These are phyloP conservation scores for Xenopus petersii DNA, from an alignment of 2,797 vertebrate species.

Conservation along the genomic window DNA sequence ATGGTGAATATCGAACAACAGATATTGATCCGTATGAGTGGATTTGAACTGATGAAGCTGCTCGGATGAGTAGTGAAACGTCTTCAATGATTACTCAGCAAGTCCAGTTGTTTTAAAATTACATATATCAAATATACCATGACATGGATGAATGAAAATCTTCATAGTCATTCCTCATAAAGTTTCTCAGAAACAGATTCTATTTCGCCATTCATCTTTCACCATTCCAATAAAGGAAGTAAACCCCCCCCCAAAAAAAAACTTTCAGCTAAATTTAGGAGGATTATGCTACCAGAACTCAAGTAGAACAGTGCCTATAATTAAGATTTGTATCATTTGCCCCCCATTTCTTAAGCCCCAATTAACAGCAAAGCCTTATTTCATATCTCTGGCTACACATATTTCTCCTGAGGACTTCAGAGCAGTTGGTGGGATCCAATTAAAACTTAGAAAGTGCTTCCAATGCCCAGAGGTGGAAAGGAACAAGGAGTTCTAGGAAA, in stretches of 20 bases:
- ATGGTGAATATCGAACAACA: too few relatives aligned
- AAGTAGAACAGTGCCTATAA: conserved; percentile 22
- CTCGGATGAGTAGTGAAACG: too few relatives aligned
- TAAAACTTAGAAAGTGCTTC: conserved; percentile 5
- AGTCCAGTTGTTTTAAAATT: too few relatives aligned
- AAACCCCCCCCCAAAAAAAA: neutral
- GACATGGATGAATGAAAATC: too few relatives aligned
- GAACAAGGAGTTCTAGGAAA: neutral
- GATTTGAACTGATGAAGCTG: too few relatives aligned
- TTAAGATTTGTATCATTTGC: conserved; percentile 9
- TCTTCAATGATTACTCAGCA: too few relatives aligned
- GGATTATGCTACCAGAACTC: neutral
- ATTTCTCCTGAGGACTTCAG: conserved; percentile 1
- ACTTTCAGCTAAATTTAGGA: neutral
- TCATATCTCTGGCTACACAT: conserved; percentile 1
- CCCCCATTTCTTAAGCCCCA: conserved; percentile 8
- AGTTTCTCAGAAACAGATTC: too few relatives aligned
- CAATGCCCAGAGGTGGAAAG: neutral
- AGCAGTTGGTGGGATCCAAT: conserved; percentile 15
- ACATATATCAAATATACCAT: too few relatives aligned
- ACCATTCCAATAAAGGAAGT: too few relatives aligned
- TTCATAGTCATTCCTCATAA: too few relatives aligned
- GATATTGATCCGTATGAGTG: too few relatives aligned
- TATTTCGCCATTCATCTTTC: too few relatives aligned
- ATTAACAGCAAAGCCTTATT: conserved; percentile 10